Evolutionary conservation across 2,797 vertebrate species (phyloP).

Genomic region (Rhodeus uyekii): DNA sequence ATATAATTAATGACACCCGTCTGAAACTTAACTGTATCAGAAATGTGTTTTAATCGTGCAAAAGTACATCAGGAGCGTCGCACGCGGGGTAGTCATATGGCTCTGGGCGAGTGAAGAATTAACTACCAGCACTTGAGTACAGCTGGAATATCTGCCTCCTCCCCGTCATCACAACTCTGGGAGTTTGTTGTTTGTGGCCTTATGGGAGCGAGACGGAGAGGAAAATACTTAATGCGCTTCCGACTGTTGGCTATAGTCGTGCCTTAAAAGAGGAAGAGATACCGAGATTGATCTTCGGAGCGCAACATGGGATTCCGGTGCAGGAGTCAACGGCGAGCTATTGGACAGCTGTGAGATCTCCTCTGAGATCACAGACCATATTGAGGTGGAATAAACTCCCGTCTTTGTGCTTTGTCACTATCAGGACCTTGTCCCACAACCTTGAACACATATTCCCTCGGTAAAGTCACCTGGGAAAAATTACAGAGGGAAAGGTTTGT

Average conservation of each 20-base stretch:
- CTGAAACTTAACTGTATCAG: conserved; percentile 60
- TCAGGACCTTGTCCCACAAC: conserved; percentile 69
- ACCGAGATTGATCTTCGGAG: conserved; percentile 57
- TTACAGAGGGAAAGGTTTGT: conserved; percentile 58
- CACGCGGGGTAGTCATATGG: conserved; percentile 54
- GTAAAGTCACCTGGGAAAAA: conserved; percentile 62
- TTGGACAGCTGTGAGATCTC: conserved; percentile 64
- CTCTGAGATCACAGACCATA: conserved; percentile 65
- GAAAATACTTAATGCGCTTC: conserved; percentile 55
- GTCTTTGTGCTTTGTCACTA: conserved; percentile 65
- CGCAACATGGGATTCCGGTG: conserved; percentile 61
- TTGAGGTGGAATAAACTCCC: conserved; percentile 62
- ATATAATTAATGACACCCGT: conserved; percentile 67
- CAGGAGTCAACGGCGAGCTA: conserved; percentile 54
- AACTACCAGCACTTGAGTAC: conserved; percentile 62
- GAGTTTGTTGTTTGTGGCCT: conserved; percentile 65
- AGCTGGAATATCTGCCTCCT: conserved; percentile 60
- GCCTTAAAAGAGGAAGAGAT: conserved; percentile 58
- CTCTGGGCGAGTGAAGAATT: conserved; percentile 62
- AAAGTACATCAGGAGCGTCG: conserved; percentile 48
- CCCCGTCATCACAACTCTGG: conserved; percentile 58
- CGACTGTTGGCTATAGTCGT: conserved; percentile 47
- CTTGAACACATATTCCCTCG: conserved; percentile 65
- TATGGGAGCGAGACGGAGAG: conserved; percentile 49
- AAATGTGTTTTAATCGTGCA: conserved; percentile 60